Percentiles rank a stretch among this genome's conserved stretches.
Evolutionary conservation across 2,113 vertebrate genomes (phyloP).

Genomic region (Arenaria interpres): DNA sequence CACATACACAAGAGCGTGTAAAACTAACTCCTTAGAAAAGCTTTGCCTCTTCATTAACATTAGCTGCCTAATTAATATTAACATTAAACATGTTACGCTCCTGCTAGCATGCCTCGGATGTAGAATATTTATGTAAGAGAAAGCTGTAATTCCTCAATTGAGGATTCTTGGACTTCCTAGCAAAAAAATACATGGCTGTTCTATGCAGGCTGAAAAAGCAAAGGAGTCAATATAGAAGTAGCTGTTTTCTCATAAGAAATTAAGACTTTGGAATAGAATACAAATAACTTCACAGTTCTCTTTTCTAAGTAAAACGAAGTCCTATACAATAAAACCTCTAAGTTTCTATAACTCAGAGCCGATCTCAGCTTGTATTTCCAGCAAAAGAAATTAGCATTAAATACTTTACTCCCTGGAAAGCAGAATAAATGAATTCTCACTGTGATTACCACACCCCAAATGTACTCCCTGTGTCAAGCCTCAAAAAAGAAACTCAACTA

Average conservation of each 20-base stretch:
- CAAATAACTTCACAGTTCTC: not conserved
- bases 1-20: accelerated
- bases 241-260: not conserved
- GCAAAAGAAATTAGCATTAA: not conserved
- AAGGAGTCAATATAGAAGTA: not conserved
- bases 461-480: accelerated
- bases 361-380: not conserved
- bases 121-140: not conserved
- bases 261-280: not conserved
- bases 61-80: not conserved
- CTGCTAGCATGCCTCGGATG: not conserved
- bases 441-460: not conserved
- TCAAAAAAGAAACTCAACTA: not conserved
- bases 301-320: not conserved
- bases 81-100: not conserved
- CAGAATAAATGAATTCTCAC: not conserved
- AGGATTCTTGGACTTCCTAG: not conserved
- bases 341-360: not conserved
- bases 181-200: not conserved
- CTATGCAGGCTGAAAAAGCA: not conserved
- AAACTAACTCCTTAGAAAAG: not conserved
- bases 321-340: not conserved
- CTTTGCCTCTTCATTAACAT: not conserved
- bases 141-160: not conserved
- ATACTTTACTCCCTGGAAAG: not conserved